phyloP scores from a whole-genome alignment of 2,113 vertebrate species.

The Oryzias curvinotus region DNA sequence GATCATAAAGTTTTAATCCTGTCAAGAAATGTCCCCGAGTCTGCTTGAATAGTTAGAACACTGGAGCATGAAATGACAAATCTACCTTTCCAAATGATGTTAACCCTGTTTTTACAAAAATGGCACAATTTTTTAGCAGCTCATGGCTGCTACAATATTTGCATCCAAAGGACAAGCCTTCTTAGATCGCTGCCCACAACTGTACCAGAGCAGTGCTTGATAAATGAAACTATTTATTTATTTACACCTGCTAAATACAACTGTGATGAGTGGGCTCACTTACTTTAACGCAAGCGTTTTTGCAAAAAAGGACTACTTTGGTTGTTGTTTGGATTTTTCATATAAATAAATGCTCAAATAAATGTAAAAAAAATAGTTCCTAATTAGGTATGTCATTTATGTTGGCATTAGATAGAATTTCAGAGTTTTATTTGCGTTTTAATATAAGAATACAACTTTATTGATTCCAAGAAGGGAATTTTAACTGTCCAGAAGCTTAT shows the following conservation, averaged over 20 bases:
- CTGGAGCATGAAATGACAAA: slow-evolving; percentile 80
- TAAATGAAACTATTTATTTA: slow-evolving; percentile 13
- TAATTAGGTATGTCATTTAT: no score
- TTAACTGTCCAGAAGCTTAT: no score
- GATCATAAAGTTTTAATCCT: slow-evolving; percentile 78
- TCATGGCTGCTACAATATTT: slow-evolving; percentile 68
- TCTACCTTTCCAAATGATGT: slow-evolving; percentile 77
- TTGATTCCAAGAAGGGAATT: no score
- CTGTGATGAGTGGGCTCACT: neutral
- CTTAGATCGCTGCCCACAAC: slow-evolving; percentile 40
- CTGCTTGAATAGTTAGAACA: slow-evolving; percentile 77
- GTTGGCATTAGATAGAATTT: no score
- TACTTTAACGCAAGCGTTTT: neutral
- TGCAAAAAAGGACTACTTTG: no score
- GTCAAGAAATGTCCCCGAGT: slow-evolving; percentile 75
- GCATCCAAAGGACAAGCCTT: slow-evolving; percentile 67
- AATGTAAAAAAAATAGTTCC: no score
- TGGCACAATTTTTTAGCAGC: slow-evolving; percentile 68
- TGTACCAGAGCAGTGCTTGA: slow-evolving; percentile 31
- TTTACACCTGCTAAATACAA: slow-evolving; percentile 7
- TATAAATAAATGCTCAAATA: no score
- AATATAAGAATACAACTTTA: no score
- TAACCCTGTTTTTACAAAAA: slow-evolving; percentile 70
- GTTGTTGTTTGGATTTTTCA: no score
- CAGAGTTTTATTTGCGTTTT: no score